Evolutionary conservation across 2,888 invertebrate genomes (phyloP), one percentile per base, ranked within the genome.

Genomic region (Aspidiotus rigidus): DNA sequence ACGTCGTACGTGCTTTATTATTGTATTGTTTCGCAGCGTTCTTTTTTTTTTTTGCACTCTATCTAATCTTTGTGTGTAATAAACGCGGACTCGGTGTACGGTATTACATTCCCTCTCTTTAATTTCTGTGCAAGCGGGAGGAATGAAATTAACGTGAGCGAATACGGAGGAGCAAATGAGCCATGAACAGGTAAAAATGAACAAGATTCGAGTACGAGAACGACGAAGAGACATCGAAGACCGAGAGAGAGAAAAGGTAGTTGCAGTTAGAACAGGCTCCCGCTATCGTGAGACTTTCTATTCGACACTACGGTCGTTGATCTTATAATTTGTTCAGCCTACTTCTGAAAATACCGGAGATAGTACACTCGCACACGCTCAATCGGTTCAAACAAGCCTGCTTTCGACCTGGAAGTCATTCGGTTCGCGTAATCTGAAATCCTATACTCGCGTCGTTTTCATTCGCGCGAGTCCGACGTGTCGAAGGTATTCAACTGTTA

Each of bases 301-400:
- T 62, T 62, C 62, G n/a, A 62, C 60, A 15, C 17, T 62, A 42
- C 62, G 62, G 62, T 62, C 62, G 62, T 62, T 62, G 62, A 62
- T 62, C 62, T 62, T 62, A 62, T 62, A 42, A 62, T 62, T 62
- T 62, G 62, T 62, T 62, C 62, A 62, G 62, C 62, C 62, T 62
- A 62, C 62, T 62, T 62, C 62, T 62, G 62, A 62, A 62, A 44
- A 44, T 44, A 62, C 62, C 62, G 62, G 62, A 62, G 62, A 62
- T 39, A 62, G 42, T 42, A 62, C 62, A 62, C 62, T 62, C 62
- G 62, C 62, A 62, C 62, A 62, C 42, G 44, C 62, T 62, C 62
- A 44, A 62, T 62, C 40, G 62, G 42, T 62, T 62, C 17, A 60
- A 60, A 60, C 15, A 40, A 41, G 39, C 62, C 42, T 62, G 16